These are phyloP conservation scores for Gymnoscopelus microlampas DNA, from an alignment of 2,797 vertebrate genomes.

Conservation along the genomic window DNA sequence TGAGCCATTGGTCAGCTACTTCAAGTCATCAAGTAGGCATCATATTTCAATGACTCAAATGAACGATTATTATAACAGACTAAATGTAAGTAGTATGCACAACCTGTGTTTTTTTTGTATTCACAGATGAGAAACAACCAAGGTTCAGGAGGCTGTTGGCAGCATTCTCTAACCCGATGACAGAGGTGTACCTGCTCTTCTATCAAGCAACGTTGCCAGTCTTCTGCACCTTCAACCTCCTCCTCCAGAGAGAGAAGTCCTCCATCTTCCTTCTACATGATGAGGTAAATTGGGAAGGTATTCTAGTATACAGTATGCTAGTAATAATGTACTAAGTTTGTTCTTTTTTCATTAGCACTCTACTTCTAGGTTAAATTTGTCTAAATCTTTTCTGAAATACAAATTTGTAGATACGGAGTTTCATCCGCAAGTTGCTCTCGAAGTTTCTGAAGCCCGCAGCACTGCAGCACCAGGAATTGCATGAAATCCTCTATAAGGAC, in stretches of 20 bases:
- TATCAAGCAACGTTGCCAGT: too few species aligned
- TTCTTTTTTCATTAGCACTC: background rate
- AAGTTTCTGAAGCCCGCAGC: too few species aligned
- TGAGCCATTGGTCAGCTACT: constrained; percentile 39
- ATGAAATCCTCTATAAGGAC: constrained; percentile 23
- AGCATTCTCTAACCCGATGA: too few species aligned
- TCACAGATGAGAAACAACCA: constrained; percentile 33
- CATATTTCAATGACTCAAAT: constrained; percentile 3
- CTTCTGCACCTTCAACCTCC: too few species aligned
- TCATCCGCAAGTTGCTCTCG: too few species aligned
- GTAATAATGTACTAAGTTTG: background rate
- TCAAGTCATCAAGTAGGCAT: constrained; percentile 30
- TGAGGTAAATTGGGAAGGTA: constrained; percentile 20
- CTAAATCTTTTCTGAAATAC: too few species aligned
- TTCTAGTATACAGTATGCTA: constrained; percentile 7
- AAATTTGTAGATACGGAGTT: too few species aligned
- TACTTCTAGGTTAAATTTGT: background rate
- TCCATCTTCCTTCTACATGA: too few species aligned
- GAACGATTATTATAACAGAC: background rate
- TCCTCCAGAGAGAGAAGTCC: too few species aligned
- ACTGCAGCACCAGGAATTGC: too few species aligned
- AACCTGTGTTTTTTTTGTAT: constrained; percentile 16
- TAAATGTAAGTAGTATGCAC: constrained; percentile 12
- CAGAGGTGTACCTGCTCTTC: too few species aligned
- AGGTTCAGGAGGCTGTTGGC: too few species aligned